phyloP scores from a whole-genome alignment of 2,113 vertebrate genomes.

The Anser brachyrhynchus region DNA sequence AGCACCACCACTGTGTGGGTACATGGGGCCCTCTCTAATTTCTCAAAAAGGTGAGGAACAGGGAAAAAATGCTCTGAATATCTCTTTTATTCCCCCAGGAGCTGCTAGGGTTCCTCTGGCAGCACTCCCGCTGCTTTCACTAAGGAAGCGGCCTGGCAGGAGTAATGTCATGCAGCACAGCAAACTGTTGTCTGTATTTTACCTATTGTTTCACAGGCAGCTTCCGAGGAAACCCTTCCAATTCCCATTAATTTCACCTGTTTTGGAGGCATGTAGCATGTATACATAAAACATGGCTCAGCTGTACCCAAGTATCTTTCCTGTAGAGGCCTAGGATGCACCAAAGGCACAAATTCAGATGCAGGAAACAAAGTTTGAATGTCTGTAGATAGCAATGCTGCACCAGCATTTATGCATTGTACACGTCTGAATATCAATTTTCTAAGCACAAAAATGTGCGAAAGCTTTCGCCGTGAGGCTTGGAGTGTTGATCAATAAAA shows the following conservation, averaged over 20 bases:
- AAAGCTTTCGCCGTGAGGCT: background rate
- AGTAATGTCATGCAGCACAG: rapidly evolving
- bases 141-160: background rate
- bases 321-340: background rate
- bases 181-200: background rate
- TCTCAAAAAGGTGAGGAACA: background rate
- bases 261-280: background rate
- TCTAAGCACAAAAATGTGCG: background rate
- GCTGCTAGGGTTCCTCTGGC: background rate
- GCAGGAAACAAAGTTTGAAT: background rate
- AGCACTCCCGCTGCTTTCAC: background rate
- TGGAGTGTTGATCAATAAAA: background rate
- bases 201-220: background rate
- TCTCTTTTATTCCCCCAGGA: background rate
- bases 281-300: background rate
- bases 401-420: background rate
- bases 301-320: background rate
- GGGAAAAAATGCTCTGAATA: background rate
- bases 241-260: background rate
- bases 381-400: background rate
- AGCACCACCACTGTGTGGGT: rapidly evolving
- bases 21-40: too few relatives aligned
- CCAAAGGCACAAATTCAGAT: background rate
- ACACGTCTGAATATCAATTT: background rate
- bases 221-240: background rate